Conservation (phyloP, 2,797 vertebrate species). For the Luscinia luscinia region DNA sequence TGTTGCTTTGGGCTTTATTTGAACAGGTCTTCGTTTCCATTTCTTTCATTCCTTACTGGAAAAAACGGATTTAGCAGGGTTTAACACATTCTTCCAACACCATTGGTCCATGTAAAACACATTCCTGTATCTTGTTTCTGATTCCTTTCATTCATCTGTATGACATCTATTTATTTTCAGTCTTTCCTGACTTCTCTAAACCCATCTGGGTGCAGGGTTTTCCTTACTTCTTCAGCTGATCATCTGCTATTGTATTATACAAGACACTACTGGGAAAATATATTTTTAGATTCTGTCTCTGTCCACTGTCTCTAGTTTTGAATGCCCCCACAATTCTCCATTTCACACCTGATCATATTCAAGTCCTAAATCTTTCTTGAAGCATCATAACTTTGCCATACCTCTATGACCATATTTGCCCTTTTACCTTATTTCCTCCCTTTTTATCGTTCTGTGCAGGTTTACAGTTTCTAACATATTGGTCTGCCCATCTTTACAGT, state of each 20-base stretch:
- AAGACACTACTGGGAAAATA: not conserved
- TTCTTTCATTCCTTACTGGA: not conserved
- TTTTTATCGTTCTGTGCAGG: not conserved
- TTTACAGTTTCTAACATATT: not conserved
- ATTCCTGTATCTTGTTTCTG: not conserved
- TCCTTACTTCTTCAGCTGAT: not conserved
- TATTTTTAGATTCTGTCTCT: not conserved
- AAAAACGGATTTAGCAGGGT: not conserved
- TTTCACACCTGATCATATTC: not conserved
- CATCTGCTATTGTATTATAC: not conserved
- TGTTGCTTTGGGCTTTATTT: not conserved
- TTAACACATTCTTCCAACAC: not conserved
- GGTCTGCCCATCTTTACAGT: not conserved
- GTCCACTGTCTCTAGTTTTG: not conserved
- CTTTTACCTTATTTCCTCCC: not conserved
- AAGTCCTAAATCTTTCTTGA: not conserved
- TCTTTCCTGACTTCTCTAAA: not conserved
- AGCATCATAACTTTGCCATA: not conserved
- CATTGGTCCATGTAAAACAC: not conserved
- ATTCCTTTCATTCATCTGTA: not conserved
- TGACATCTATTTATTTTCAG: not conserved
- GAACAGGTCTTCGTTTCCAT: not conserved
- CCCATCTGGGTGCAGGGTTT: not conserved
- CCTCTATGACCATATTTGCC: not conserved
- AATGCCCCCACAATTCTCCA: not conserved